Percentiles rank a stretch among this genome's conserved stretches.
phyloP scores from a whole-genome alignment of 2,113 vertebrate genomes.

The Prochilodus magdalenae region DNA sequence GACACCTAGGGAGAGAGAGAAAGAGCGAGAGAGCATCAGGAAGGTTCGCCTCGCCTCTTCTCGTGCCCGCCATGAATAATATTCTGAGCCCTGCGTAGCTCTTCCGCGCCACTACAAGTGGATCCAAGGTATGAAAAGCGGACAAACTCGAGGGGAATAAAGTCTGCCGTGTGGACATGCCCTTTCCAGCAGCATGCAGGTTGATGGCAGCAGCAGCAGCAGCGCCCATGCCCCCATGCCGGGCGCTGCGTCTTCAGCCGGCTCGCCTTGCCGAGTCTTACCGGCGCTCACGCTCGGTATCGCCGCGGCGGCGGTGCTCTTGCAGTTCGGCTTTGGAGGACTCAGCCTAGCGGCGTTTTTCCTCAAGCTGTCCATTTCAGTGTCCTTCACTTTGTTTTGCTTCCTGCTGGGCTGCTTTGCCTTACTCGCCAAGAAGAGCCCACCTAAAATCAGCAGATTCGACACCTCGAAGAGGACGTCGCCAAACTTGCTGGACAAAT shows the following conservation, averaged over 20 bases:
- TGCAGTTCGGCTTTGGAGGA: constrained; percentile 77
- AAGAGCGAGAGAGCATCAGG: neutral
- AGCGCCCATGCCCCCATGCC: constrained; percentile 67
- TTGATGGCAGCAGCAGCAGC: constrained; percentile 69
- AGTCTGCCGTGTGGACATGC: constrained; percentile 64
- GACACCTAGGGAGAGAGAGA: too few species aligned
- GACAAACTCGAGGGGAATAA: constrained; percentile 51
- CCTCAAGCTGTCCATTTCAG: constrained; percentile 78
- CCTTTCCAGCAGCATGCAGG: constrained; percentile 66
- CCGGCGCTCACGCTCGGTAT: constrained; percentile 73
- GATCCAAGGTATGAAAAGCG: constrained; percentile 37
- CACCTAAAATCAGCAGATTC: constrained; percentile 73
- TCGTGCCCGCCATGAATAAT: neutral
- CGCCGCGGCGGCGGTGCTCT: constrained; percentile 72
- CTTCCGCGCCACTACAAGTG: neutral
- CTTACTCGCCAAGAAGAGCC: constrained; percentile 74
- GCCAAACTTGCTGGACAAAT: constrained; percentile 64
- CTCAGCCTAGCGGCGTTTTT: constrained; percentile 77
- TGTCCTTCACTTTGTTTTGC: constrained; percentile 78
- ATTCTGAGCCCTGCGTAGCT: neutral
- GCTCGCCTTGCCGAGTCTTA: constrained; percentile 68
- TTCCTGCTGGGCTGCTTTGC: constrained; percentile 76
- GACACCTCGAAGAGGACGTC: constrained; percentile 62
- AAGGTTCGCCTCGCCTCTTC: neutral
- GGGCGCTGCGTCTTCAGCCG: constrained; percentile 51